A percentile compares a stretch with the other conserved stretches of the same genome.
Evolutionary conservation across 2,888 invertebrate genomes (phyloP).

Genomic region (Nomada hirtipes): DNA sequence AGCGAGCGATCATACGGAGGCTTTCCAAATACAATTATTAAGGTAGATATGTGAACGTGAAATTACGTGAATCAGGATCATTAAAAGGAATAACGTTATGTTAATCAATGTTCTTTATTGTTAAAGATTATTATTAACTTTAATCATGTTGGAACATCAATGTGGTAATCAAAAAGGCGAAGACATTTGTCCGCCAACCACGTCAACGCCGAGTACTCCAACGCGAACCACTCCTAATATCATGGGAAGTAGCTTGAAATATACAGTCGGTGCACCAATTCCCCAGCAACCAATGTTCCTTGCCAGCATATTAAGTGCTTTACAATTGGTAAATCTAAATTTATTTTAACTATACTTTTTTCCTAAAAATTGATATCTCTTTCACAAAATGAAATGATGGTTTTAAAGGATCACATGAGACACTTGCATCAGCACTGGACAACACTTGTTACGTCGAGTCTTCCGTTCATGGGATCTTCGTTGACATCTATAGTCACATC

Average conservation of each 20-base stretch:
- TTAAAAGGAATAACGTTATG: neutral
- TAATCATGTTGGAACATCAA: conserved; percentile 91
- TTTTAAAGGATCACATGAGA: conserved; percentile 87
- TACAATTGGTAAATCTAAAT: conserved; percentile 85
- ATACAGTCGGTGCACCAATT: conserved; percentile 88
- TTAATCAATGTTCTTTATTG: conserved; percentile 15
- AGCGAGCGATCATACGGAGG: conserved; percentile 88
- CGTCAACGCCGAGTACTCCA: conserved; percentile 76
- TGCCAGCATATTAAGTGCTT: conserved; percentile 90
- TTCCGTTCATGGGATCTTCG: conserved; percentile 92
- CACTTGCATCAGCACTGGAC: conserved; percentile 94
- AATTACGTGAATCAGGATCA: neutral
- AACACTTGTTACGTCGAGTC: conserved; percentile 90
- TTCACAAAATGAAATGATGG: conserved; percentile 6
- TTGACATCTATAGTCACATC: conserved; percentile 91
- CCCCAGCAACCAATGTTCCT: conserved; percentile 94
- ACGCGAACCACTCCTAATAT: conserved; percentile 77
- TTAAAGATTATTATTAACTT: conserved; percentile 87
- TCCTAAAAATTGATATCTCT: neutral
- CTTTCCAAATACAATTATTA: conserved; percentile 89
- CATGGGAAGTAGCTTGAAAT: conserved; percentile 85
- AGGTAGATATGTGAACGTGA: conserved; percentile 81
- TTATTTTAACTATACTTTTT: neutral
- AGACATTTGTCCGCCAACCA: conserved; percentile 72
- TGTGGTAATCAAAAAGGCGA: conserved; percentile 86